These are phyloP conservation scores for Aythya fuligula DNA, from an alignment of 2,797 vertebrate species.

Conservation along the genomic window DNA sequence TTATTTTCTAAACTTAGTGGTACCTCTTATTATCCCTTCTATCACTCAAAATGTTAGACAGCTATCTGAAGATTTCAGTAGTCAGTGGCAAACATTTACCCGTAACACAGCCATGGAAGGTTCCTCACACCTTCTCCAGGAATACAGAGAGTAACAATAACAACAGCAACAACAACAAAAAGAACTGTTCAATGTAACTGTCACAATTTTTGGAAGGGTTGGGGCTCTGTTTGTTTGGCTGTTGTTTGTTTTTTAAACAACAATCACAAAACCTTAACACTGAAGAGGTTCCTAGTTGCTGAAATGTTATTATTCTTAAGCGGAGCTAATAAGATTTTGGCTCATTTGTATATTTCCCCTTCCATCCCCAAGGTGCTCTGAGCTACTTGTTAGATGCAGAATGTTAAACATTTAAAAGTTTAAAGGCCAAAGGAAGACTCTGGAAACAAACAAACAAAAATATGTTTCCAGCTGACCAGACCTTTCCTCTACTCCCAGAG, in stretches of 20 bases:
- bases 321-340: not conserved
- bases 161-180: not conserved
- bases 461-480: not conserved
- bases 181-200: not conserved
- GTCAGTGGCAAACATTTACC: not conserved
- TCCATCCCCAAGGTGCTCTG: not conserved
- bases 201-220: not conserved
- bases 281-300: not conserved
- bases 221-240: not conserved
- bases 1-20: not conserved
- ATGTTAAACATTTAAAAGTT: not conserved
- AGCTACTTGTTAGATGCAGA: not conserved
- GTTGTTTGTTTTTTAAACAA: not conserved
- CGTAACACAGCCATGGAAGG: not conserved
- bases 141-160: not conserved
- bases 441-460: not conserved
- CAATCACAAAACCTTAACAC: not conserved
- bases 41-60: not conserved
- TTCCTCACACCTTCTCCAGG: not conserved
- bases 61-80: not conserved
- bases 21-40: not conserved
- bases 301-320: not conserved
- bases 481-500: accelerated
- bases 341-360: not conserved
- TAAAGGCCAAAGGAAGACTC: not conserved